phyloP scores from a whole-genome alignment of 2,797 vertebrate genomes.

The Momotus momota region DNA sequence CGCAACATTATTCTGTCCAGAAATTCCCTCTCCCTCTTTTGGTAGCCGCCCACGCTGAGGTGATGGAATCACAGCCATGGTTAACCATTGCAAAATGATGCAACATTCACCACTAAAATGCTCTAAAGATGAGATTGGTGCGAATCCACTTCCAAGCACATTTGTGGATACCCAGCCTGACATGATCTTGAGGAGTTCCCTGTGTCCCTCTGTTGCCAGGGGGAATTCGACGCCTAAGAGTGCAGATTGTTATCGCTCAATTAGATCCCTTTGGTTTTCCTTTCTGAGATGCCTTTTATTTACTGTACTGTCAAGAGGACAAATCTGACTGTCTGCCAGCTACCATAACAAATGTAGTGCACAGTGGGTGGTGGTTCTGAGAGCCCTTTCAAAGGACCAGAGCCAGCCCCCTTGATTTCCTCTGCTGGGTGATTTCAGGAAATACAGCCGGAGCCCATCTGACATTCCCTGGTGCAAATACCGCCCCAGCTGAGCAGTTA shows the following conservation, averaged over 20 bases:
- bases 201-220: fast-evolving
- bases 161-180: not conserved
- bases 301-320: not conserved
- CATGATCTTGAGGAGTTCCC: fast-evolving
- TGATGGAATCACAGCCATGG: fast-evolving
- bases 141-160: fast-evolving
- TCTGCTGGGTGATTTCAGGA: not conserved
- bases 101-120: not conserved
- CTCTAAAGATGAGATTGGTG: not conserved
- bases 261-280: not conserved
- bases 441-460: not conserved
- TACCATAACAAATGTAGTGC: not conserved
- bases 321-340: not conserved
- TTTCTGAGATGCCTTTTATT: not conserved
- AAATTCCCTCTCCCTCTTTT: not conserved
- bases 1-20: not conserved
- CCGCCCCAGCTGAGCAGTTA: not conserved
- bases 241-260: not conserved
- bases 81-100: not conserved
- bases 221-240: fast-evolving
- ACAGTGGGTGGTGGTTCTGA: not conserved
- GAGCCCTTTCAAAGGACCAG: not conserved
- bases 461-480: not conserved
- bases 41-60: not conserved
- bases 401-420: not conserved